A percentile compares a stretch with the other conserved stretches of the same genome.
phyloP scores from a whole-genome alignment of 2,113 vertebrate genomes.

The Periophthalmus modestus region DNA sequence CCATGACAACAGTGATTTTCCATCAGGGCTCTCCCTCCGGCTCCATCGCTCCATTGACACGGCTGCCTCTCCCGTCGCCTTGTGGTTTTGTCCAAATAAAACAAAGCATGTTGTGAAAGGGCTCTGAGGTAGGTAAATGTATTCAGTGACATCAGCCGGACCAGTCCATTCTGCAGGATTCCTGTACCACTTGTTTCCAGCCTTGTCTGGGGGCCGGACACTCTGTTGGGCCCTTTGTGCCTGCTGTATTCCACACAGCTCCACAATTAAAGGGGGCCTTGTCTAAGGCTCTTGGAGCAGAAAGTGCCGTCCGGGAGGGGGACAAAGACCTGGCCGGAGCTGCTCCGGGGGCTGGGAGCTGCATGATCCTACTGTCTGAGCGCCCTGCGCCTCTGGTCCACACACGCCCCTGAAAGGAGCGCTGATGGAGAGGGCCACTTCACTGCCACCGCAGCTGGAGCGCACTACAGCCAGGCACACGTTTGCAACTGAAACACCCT shows the following conservation, averaged over 20 bases:
- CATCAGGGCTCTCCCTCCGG: slow-evolving; percentile 63
- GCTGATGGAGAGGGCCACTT: slow-evolving; percentile 71
- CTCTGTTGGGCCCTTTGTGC: slow-evolving; percentile 89
- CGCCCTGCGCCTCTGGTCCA: slow-evolving; percentile 66
- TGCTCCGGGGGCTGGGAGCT: slow-evolving; percentile 73
- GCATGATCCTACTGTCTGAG: slow-evolving; percentile 62
- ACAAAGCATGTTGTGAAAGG: slow-evolving; percentile 84
- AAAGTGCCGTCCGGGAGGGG: slow-evolving; percentile 83
- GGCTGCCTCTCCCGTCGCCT: slow-evolving; percentile 65
- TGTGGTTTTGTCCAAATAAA: slow-evolving; percentile 74
- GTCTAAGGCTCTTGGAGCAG: slow-evolving; percentile 88
- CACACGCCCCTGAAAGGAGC: slow-evolving; percentile 62
- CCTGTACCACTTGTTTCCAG: slow-evolving; percentile 93
- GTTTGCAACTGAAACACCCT: neutral
- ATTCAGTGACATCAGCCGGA: slow-evolving; percentile 95
- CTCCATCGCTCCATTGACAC: slow-evolving; percentile 65
- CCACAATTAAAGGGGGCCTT: slow-evolving; percentile 95
- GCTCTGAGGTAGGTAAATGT: slow-evolving; percentile 98
- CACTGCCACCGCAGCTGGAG: slow-evolving; percentile 51
- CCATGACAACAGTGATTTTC: slow-evolving; percentile 81
- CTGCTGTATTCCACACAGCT: slow-evolving; percentile 83
- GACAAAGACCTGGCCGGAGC: slow-evolving; percentile 84
- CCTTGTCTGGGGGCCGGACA: slow-evolving; percentile 91
- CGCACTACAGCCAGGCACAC: neutral
- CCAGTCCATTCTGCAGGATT: slow-evolving; percentile 91